Evolutionary conservation across 2,888 invertebrate species (phyloP), one percentile per base, ranked within the genome.

Genomic region (Agrochola lychnidis): DNA sequence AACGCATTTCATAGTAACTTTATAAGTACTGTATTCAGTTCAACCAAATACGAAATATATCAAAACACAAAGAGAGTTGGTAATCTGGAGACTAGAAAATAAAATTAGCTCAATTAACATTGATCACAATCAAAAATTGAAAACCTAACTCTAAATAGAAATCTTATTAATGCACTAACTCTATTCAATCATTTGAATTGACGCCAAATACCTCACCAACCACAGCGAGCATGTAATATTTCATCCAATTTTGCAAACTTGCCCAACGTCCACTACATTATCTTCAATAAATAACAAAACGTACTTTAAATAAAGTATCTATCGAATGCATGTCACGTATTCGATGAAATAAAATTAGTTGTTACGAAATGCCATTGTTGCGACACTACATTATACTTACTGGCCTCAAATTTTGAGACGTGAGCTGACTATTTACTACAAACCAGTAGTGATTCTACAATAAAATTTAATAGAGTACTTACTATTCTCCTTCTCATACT

Each of bases 351-450:
- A 90, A 91, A 91, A 91, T 91, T 91, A 89, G 90, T 88, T 85
- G 88, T 93, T 92, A 91, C 91, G 88, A 92, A 91, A 92, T 87
- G 79, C 81, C 85, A 87, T 85, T 89, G 89, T 93, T 93, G 88
- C 89, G 87, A 91, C 89, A 93, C 83, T 70, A 79, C 40, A 14
- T 45, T 73, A 64, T 73, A 81, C 75, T 76, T 69, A 87, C 82
- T 89, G 93, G 90, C 93, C 92, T 92, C 89, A 92, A 90, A 92
- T 87, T 89, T 91, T 89, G 83, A 85, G 82, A 92, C 90, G 90
- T 91, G 90, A 89, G 73, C 84, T 84, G 90, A 89, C 81, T 92
- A 89, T 86, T 85, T 79, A 86, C 72, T 70, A 57, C 64, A 70
- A 76, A 73, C 74, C 63, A 71, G 66, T 63, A 73, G 40, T 62